Conservation (phyloP, 2,888 invertebrate genomes). For the Dorcus parallelipipedus region DNA sequence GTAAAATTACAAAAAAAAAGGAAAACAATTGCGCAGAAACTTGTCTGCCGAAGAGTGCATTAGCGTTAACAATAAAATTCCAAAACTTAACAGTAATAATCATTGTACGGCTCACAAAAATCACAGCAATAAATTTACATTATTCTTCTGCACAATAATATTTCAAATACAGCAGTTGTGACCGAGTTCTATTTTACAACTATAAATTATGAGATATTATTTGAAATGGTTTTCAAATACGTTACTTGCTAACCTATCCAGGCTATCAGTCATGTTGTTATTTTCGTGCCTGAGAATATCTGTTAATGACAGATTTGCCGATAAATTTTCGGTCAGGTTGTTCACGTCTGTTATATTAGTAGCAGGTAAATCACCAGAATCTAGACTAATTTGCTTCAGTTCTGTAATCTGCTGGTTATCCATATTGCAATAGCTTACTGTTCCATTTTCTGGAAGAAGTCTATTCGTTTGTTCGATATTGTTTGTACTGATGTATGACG, state of each 20-base stretch:
- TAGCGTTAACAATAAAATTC: no score
- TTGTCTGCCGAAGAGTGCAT: no score
- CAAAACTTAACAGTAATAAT: no score
- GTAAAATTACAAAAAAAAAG: no score
- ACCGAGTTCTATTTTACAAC: not conserved
- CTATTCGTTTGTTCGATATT: constrained; percentile 2
- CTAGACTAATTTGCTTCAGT: constrained; percentile 41
- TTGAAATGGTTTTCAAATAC: constrained; percentile 41
- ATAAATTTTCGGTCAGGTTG: constrained; percentile 50
- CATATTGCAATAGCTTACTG: constrained; percentile 45
- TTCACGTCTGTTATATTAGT: constrained; percentile 39
- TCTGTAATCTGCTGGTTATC: constrained; percentile 50
- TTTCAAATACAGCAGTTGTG: no score
- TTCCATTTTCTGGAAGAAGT: constrained; percentile 15
- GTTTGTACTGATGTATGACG: constrained; percentile 2
- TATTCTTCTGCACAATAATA: no score
- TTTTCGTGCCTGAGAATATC: constrained; percentile 35
- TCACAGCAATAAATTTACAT: no score
- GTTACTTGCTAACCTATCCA: constrained; percentile 52
- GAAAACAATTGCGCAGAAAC: no score
- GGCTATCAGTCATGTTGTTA: constrained; percentile 56
- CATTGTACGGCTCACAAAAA: no score
- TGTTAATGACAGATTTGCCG: constrained; percentile 50
- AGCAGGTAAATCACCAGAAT: constrained; percentile 46
- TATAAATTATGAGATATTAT: not conserved